Evolutionary conservation across 2,888 invertebrate genomes (phyloP).

Genomic region (Malthinus seriepunctatus): DNA sequence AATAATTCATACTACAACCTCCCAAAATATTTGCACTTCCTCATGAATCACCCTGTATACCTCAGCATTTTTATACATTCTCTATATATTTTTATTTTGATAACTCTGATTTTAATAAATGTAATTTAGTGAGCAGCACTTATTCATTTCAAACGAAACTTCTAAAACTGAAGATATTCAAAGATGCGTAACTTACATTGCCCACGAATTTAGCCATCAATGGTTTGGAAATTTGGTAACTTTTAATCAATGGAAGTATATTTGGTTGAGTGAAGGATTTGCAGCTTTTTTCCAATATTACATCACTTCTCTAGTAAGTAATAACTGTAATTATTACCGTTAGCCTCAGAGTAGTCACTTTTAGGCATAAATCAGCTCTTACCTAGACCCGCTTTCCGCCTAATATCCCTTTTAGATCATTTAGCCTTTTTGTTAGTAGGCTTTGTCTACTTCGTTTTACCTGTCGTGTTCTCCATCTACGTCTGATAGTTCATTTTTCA

Average conservation of each 20-base stretch:
- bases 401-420: too few species aligned
- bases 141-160: slow-evolving; percentile 15
- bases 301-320: slow-evolving; percentile 17
- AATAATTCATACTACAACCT: too few species aligned
- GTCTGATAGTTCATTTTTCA: too few species aligned
- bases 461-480: too few species aligned
- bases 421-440: too few species aligned
- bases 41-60: too few species aligned
- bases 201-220: slow-evolving; percentile 78
- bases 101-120: neutral
- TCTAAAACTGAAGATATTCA: slow-evolving; percentile 18
- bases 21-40: too few species aligned
- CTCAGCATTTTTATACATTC: neutral
- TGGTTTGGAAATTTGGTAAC: slow-evolving; percentile 67
- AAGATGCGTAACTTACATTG: slow-evolving; percentile 56
- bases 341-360: too few species aligned
- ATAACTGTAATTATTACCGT: too few species aligned
- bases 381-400: too few species aligned
- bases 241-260: slow-evolving; percentile 13
- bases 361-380: too few species aligned
- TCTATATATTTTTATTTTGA: neutral
- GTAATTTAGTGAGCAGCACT: slow-evolving; percentile 15
- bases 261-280: slow-evolving; percentile 27
- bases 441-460: too few species aligned
- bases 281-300: slow-evolving; percentile 20